phyloP scores from a whole-genome alignment of 35 echinoderm and acorn worm genomes.

The Apostichopus japonicus region DNA sequence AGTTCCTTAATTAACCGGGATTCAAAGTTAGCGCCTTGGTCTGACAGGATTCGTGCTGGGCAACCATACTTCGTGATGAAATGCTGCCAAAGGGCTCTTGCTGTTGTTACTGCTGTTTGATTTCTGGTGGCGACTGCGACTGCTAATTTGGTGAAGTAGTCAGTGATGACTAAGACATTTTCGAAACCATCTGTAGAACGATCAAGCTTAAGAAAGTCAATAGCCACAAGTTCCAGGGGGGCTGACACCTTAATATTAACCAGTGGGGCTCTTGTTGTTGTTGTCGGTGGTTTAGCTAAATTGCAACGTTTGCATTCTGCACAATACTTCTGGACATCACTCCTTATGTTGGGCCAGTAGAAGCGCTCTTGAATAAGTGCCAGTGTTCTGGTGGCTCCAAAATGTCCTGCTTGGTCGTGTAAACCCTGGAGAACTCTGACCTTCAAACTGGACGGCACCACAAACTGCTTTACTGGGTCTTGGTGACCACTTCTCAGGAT shows the following conservation, averaged over 20 bases:
- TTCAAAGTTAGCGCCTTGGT: constrained; percentile 49
- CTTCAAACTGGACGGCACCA: too few relatives aligned
- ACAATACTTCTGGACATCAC: too few relatives aligned
- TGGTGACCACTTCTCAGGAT: too few relatives aligned
- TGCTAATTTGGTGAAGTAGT: constrained; percentile 1
- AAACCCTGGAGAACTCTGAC: too few relatives aligned
- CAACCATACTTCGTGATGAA: constrained; percentile 30
- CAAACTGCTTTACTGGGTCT: too few relatives aligned
- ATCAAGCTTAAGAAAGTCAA: constrained; percentile 61
- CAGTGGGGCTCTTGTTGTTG: constrained; percentile 35
- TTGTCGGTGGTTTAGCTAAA: constrained; percentile 27
- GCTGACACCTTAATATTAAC: constrained; percentile 48
- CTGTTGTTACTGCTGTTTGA: constrained; percentile 26
- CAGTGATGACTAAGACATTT: constrained; percentile 63
- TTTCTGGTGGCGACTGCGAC: constrained; percentile 68
- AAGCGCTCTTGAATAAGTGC: too few relatives aligned
- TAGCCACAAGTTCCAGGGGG: constrained; percentile 58
- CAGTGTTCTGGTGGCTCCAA: too few relatives aligned
- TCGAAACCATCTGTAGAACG: constrained; percentile 57
- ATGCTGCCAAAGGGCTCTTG: background rate
- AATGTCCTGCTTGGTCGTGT: too few relatives aligned
- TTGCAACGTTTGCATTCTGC: too few relatives aligned
- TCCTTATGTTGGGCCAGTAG: too few relatives aligned
- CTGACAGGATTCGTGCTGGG: constrained; percentile 12
- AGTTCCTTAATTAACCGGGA: constrained; percentile 53